Evolutionary conservation across 2,888 invertebrate species (phyloP).

Genomic region (Hydraecia micacea): DNA sequence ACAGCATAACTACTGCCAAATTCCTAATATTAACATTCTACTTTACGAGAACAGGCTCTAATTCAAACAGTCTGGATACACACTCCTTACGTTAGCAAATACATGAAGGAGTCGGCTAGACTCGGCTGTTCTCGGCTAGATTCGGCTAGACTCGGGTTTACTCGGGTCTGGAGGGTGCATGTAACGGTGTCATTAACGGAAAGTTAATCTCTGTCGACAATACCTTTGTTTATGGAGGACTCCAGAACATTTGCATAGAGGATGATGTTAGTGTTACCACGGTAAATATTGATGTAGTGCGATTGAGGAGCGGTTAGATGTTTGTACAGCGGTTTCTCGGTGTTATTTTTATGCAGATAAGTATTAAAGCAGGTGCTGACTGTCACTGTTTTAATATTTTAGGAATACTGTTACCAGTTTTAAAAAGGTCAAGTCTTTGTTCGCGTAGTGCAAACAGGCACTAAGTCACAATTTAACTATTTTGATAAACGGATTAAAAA

Average conservation of each 20-base stretch:
- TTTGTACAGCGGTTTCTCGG: conserved; percentile 28
- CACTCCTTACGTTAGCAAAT: conserved; percentile 59
- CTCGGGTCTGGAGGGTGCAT: conserved; percentile 52
- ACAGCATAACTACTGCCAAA: neutral
- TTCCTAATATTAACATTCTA: conserved; percentile 37
- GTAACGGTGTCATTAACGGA: conserved; percentile 66
- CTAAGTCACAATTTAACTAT: neutral
- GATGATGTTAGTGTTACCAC: conserved; percentile 78
- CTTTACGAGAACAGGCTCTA: conserved; percentile 46
- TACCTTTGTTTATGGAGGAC: conserved; percentile 73
- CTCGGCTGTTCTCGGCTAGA: conserved; percentile 37
- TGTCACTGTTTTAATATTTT: neutral
- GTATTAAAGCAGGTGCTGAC: too few species aligned
- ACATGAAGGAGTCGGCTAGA: conserved; percentile 52
- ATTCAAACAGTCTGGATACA: conserved; percentile 61
- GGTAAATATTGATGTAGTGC: conserved; percentile 78
- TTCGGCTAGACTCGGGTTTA: conserved; percentile 41
- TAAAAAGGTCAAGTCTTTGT: neutral
- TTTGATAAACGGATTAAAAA: neutral
- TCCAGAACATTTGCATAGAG: conserved; percentile 78
- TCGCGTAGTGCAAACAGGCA: neutral
- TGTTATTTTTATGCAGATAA: conserved; percentile 26
- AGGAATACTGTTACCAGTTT: neutral
- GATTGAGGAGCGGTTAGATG: conserved; percentile 74
- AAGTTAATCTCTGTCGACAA: conserved; percentile 77